A percentile compares a stretch with the other conserved stretches of the same genome.
Evolutionary conservation across 30 jellyfish, hydroid and myxozoan species (phyloP).

Genomic region (Aurelia sp.): DNA sequence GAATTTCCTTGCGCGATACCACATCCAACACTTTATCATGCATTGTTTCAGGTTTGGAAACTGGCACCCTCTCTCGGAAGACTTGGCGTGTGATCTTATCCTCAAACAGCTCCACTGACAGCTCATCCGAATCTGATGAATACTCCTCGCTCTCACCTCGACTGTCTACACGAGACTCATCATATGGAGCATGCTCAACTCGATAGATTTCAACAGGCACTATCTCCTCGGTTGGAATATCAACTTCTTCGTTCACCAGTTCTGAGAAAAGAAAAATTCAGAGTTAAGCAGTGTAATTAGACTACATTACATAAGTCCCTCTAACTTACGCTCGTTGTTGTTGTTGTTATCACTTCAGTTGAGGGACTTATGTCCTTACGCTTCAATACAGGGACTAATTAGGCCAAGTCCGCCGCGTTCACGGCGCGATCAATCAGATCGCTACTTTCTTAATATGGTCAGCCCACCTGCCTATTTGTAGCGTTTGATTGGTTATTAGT

Average conservation of each 20-base stretch:
- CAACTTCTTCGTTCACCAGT: neutral
- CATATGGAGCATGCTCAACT: neutral
- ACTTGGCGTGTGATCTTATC: conserved; percentile 44
- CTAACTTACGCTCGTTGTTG: too few species aligned
- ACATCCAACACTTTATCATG: neutral
- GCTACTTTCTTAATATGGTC: too few species aligned
- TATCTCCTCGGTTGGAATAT: neutral
- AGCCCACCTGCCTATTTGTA: too few species aligned
- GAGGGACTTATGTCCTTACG: too few species aligned
- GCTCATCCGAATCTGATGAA: too few species aligned
- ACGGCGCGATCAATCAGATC: too few species aligned
- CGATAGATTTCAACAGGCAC: neutral
- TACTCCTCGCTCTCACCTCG: neutral
- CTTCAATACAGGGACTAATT: too few species aligned
- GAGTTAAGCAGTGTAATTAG: too few species aligned
- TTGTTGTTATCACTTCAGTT: too few species aligned
- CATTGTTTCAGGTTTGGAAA: neutral
- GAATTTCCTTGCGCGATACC: neutral
- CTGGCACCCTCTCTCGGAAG: conserved; percentile 19
- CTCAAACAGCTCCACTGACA: conserved; percentile 25
- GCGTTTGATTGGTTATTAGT: too few species aligned
- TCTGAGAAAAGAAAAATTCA: neutral
- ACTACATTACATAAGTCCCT: too few species aligned
- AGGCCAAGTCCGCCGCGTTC: too few species aligned
- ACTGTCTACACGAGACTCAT: neutral